phyloP scores from a whole-genome alignment of 1,140 invertebrate species.

The Trachymyrmex septentrionalis region DNA sequence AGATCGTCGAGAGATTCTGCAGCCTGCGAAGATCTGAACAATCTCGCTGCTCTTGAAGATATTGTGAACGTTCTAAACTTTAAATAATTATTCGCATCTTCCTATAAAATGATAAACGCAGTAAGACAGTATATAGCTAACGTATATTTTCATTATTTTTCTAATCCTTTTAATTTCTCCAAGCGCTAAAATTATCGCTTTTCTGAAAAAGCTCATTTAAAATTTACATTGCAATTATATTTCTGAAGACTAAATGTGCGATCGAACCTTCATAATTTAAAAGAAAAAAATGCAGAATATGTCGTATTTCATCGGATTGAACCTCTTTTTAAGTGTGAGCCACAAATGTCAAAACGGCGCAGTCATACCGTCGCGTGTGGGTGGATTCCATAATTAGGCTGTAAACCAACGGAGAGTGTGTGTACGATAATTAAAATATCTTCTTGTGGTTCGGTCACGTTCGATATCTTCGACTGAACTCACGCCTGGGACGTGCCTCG shows the following conservation, averaged over 20 bases:
- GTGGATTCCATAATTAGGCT: constrained; percentile 76
- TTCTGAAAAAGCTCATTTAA: not conserved
- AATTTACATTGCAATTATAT: not conserved
- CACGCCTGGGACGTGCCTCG: constrained; percentile 72
- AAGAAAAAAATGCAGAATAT: constrained; percentile 15
- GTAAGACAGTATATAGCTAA: not conserved
- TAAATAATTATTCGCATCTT: constrained; percentile 1
- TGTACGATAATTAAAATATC: constrained; percentile 83
- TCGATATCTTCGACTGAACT: constrained; percentile 79
- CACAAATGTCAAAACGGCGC: not conserved
- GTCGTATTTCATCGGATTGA: not conserved
- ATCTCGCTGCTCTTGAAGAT: constrained; percentile 5
- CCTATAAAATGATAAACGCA: not conserved
- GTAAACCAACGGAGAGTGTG: constrained; percentile 79
- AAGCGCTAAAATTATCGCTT: not conserved
- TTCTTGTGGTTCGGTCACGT: constrained; percentile 72
- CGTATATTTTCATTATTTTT: not conserved
- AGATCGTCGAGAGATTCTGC: constrained; percentile 54
- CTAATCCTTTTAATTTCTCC: not conserved
- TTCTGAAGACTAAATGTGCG: not conserved
- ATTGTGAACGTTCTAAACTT: not conserved
- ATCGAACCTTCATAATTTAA: not conserved
- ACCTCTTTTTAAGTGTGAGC: not conserved
- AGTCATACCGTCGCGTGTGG: constrained; percentile 61
- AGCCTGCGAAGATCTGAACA: constrained; percentile 13